These are phyloP conservation scores for Clarias fuscus DNA, from an alignment of 2,797 vertebrate species.

Conservation along the genomic window DNA sequence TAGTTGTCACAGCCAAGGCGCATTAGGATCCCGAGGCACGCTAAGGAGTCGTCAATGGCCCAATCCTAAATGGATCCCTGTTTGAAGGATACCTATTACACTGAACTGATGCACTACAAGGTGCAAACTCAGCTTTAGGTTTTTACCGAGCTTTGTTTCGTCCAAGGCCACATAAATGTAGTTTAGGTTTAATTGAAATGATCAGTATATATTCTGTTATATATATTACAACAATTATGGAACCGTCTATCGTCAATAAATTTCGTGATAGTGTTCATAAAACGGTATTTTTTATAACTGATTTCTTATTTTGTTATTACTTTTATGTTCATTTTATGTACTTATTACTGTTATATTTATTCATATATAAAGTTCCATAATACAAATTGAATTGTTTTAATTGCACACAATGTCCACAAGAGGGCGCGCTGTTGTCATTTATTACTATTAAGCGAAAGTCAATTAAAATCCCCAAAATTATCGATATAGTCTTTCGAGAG, in stretches of 20 bases:
- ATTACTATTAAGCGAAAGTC: neutral
- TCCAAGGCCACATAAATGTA: neutral
- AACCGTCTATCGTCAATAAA: neutral
- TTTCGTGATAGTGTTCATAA: neutral
- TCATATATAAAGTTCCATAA: neutral
- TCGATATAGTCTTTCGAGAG: neutral
- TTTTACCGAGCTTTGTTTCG: neutral
- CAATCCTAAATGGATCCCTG: neutral
- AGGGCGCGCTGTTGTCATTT: slow-evolving; percentile 25
- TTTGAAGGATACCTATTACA: neutral
- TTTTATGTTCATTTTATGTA: neutral
- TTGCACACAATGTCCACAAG: slow-evolving; percentile 6
- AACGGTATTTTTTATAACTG: neutral
- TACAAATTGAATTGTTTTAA: neutral
- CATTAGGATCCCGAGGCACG: neutral
- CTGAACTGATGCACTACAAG: neutral
- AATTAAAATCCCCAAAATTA: neutral
- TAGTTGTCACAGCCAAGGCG: neutral
- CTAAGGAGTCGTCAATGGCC: neutral
- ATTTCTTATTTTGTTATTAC: neutral
- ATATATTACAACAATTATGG: neutral
- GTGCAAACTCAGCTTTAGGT: neutral
- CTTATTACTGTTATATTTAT: neutral
- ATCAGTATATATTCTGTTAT: neutral
- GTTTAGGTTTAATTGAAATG: neutral